Conservation (phyloP, 2,797 vertebrate species). For the Sciurus vulgaris region DNA sequence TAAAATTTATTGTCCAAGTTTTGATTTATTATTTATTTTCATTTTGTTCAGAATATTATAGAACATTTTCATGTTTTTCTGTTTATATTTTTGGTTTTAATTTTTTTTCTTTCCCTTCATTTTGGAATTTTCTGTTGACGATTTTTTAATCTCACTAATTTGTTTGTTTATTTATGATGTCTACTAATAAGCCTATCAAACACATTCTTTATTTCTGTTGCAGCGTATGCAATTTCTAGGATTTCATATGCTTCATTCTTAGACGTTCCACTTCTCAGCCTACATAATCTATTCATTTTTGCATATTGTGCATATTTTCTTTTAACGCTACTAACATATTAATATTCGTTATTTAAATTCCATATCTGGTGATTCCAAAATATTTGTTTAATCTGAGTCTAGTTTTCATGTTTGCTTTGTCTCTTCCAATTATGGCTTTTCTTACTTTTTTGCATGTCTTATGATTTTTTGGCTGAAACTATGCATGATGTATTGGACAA, state of each 20-base stretch:
- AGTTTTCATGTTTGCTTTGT: neutral
- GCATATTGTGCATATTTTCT: neutral
- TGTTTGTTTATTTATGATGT: neutral
- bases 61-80: too few relatives aligned
- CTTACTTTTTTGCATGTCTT: neutral
- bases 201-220: neutral
- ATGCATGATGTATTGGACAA: neutral
- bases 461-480: neutral
- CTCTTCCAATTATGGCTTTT: neutral
- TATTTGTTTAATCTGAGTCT: neutral
- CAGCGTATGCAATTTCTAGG: neutral
- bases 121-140: neutral
- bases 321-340: neutral
- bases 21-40: too few relatives aligned
- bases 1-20: neutral
- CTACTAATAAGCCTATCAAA: neutral
- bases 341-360: neutral
- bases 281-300: neutral
- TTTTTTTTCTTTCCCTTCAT: neutral
- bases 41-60: too few relatives aligned
- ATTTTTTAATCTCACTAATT: neutral
- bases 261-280: neutral
- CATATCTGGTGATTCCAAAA: neutral
- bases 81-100: too few relatives aligned
- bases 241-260: neutral